phyloP scores from a whole-genome alignment of 2,888 invertebrate species.

The Shargacucullia verbasci region DNA sequence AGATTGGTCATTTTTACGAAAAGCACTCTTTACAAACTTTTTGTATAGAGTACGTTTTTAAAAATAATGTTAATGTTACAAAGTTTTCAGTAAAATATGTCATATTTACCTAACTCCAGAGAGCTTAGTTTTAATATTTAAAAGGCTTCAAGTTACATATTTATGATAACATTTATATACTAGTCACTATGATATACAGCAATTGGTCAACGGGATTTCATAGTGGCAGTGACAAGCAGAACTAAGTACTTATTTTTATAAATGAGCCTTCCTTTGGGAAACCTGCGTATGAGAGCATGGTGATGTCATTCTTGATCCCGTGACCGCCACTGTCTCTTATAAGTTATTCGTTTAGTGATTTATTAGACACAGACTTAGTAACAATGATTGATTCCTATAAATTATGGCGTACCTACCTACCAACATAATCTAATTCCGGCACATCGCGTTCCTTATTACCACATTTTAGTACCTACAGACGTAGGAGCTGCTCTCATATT shows the following conservation, averaged over 20 bases:
- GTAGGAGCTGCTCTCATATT: conserved; percentile 27
- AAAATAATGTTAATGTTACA: conserved; percentile 19
- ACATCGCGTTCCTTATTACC: conserved; percentile 11
- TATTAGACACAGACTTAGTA: conserved; percentile 23
- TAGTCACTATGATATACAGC: conserved; percentile 12
- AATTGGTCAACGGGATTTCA: too few relatives aligned
- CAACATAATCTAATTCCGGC: conserved; percentile 21
- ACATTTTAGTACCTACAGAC: conserved; percentile 1
- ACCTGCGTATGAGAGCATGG: too few relatives aligned
- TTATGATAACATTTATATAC: conserved; percentile 16
- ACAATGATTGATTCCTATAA: conserved; percentile 14
- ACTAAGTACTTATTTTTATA: too few relatives aligned
- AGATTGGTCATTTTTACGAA: conserved; percentile 67
- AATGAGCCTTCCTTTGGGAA: too few relatives aligned
- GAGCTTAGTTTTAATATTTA: conserved; percentile 41
- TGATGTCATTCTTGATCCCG: too few relatives aligned
- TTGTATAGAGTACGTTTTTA: conserved; percentile 18
- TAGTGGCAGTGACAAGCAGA: too few relatives aligned
- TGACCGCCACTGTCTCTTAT: too few relatives aligned
- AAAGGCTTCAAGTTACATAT: conserved; percentile 25
- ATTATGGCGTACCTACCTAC: conserved; percentile 16
- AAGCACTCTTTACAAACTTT: conserved; percentile 29
- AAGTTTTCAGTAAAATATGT: conserved; percentile 33
- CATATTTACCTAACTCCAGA: conserved; percentile 41
- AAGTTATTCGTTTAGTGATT: conserved; percentile 14